Conservation (phyloP, 2,888 invertebrate genomes). For the Diarsia mendica region DNA sequence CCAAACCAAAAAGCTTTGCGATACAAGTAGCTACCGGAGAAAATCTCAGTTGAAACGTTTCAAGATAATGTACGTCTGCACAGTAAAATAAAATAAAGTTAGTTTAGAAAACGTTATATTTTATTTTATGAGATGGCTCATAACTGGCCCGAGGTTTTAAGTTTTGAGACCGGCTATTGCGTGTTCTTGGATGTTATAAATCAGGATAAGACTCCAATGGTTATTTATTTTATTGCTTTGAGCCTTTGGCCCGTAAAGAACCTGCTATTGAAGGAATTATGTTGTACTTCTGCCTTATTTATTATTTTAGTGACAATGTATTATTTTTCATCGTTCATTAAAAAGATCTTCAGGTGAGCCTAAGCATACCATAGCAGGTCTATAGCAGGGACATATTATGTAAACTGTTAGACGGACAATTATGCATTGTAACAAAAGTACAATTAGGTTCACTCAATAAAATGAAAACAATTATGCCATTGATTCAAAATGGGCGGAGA, state of each 20-base stretch:
- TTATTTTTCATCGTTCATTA: too few species aligned
- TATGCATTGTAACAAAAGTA: not conserved
- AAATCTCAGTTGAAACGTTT: slow-evolving; percentile 48
- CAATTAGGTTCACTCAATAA: too few species aligned
- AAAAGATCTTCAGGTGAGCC: too few species aligned
- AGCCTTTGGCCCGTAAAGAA: not conserved
- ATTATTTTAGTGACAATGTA: not conserved
- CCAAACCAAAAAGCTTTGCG: slow-evolving; percentile 35
- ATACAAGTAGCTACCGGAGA: slow-evolving; percentile 24
- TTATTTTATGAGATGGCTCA: slow-evolving; percentile 70
- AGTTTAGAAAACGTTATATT: slow-evolving; percentile 69
- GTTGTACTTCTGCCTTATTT: not conserved
- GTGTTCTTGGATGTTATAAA: slow-evolving; percentile 42
- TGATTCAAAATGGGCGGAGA: not conserved
- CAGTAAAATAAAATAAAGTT: slow-evolving; percentile 67
- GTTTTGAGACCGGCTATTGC: slow-evolving; percentile 51
- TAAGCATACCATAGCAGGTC: too few species aligned
- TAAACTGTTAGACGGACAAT: not conserved
- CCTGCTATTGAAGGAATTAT: not conserved
- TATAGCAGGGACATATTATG: too few species aligned
- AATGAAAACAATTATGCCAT: too few species aligned
- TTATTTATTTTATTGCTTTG: slow-evolving; percentile 19
- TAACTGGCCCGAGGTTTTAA: slow-evolving; percentile 60
- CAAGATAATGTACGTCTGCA: slow-evolving; percentile 65
- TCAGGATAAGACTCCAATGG: slow-evolving; percentile 41